Base-by-base conservation (phyloP, 2,113 vertebrate species). In the Calyptomena viridis region DNA sequence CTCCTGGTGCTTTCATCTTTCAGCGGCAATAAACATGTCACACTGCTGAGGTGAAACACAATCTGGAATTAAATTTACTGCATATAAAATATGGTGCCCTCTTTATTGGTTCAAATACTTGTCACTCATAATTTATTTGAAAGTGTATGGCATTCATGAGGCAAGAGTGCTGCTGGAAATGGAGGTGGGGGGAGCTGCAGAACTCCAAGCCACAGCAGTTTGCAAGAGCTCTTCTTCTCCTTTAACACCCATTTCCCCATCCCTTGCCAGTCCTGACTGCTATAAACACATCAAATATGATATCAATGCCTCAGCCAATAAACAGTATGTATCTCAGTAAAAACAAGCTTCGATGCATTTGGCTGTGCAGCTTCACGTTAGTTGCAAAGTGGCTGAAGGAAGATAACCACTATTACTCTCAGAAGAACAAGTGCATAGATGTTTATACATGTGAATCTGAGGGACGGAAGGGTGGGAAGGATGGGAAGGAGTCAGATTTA, bases 51-150 rank as follows among this genome's bases (percentile, higher is more conserved):
- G 97, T 98, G 98, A 98, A 98, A 97, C 98, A 98, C 99, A 99
- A 99, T 99, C 99, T 99, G 98, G 98, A 99, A 99, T 99, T 99
- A 99, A 99, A 99, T 99, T 99, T 99, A 99, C 99, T 99, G 99
- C 98, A 98, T 98, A 99, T 99, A 99, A 99, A 99, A 99, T 99
- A 99, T 98, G 98, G 99, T 98, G 98, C 98, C 98, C 98, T 98
- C 98, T 99, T 99, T 99, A 99, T 99, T 99, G 99, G 98, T 98
- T 98, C 98, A 99, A 99, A 99, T 98, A 98, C 98, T 99, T 99
- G 99, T 99, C 99, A 99, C 97, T 99, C 98, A 99, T 99, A 99
- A 99, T 99, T 99, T 99, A 99, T 99, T 98, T 98, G 98, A 98
- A 98, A 97, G 98, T 98, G 98, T 97, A 98, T 97, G 98, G 98